Conservation (phyloP, 2,113 vertebrate species). For the Notothenia rossii region DNA sequence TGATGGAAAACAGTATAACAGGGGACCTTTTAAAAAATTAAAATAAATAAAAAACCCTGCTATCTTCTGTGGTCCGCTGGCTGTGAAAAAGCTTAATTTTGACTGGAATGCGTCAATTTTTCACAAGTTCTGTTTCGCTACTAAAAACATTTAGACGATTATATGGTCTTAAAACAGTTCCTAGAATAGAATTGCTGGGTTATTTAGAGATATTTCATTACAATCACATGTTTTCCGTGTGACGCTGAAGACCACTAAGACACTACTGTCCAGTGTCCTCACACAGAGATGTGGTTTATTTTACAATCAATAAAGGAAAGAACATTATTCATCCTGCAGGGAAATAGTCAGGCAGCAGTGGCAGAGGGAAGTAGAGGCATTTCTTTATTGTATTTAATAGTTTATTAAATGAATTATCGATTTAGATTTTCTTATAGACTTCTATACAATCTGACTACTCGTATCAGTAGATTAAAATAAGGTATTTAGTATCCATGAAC, state of each 20-base stretch:
- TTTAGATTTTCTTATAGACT: too few species aligned
- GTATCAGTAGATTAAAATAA: too few species aligned
- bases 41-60: too few species aligned
- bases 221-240: not conserved
- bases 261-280: not conserved
- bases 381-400: too few species aligned
- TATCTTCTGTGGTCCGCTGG: not conserved
- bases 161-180: not conserved
- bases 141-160: not conserved
- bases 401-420: too few species aligned
- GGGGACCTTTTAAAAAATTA: too few species aligned
- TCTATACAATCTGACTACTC: too few species aligned
- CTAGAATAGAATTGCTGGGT: not conserved
- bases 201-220: not conserved
- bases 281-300: not conserved
- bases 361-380: too few species aligned
- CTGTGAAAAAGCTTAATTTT: not conserved
- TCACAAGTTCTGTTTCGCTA: not conserved
- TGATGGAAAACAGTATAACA: too few species aligned
- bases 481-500: too few species aligned
- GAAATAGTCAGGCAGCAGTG: too few species aligned
- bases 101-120: not conserved
- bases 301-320: not conserved
- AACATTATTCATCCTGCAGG: too few species aligned
- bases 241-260: not conserved